Evolutionary conservation across 2,113 vertebrate species (phyloP).

Genomic region (Eulacestoma nigropectus): DNA sequence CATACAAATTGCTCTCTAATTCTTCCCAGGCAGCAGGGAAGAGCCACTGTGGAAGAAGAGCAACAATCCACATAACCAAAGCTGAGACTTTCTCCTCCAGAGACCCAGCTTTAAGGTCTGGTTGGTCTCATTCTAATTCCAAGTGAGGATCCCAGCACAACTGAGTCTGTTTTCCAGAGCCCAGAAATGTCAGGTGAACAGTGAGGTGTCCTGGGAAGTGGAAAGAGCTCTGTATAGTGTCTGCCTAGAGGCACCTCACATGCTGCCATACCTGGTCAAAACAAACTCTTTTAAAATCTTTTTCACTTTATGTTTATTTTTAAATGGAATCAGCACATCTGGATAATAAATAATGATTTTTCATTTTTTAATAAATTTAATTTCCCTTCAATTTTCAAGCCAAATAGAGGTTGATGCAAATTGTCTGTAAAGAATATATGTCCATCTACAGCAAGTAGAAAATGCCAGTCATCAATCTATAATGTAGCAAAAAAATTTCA

Average conservation of each 20-base stretch:
- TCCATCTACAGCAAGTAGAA: not conserved
- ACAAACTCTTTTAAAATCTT: not conserved
- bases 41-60: not conserved
- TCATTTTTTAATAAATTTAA: not conserved
- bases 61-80: not conserved
- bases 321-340: not conserved
- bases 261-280: not conserved
- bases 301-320: not conserved
- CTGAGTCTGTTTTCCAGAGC: not conserved
- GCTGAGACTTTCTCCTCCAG: not conserved
- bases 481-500: not conserved
- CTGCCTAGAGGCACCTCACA: not conserved
- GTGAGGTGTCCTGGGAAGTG: not conserved
- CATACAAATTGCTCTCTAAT: not conserved
- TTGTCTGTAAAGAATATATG: not conserved
- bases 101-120: not conserved
- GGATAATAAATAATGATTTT: not conserved
- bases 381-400: not conserved
- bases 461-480: not conserved
- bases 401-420: not conserved
- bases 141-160: not conserved
- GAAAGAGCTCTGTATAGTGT: not conserved
- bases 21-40: not conserved
- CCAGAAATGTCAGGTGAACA: not conserved
- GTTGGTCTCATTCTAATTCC: not conserved